These are phyloP conservation scores for Chrysocyon brachyurus DNA, from an alignment of 2,797 vertebrate species.

Conservation along the genomic window DNA sequence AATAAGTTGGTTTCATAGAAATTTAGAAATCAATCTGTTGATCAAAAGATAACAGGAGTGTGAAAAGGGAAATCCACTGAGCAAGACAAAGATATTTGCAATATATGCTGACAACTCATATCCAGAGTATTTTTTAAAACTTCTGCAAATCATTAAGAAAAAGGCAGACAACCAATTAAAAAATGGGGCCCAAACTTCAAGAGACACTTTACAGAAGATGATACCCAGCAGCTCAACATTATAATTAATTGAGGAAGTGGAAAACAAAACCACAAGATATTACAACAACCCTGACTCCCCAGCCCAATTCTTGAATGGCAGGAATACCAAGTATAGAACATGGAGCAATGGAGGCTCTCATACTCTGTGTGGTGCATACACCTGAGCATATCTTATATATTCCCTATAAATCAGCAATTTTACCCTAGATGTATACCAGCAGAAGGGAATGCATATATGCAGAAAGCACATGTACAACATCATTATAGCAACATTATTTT, in stretches of 20 bases:
- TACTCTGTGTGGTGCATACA: not conserved
- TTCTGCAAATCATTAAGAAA: not conserved
- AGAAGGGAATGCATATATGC: not conserved
- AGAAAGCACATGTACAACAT: not conserved
- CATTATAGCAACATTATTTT: not conserved
- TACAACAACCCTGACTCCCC: not conserved
- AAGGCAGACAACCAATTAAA: not conserved
- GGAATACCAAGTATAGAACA: not conserved
- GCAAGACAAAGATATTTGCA: too few species aligned
- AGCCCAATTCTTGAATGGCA: not conserved
- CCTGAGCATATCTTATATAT: not conserved
- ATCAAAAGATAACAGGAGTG: not conserved
- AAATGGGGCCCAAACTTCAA: not conserved
- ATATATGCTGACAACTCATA: not conserved
- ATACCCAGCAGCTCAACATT: not conserved
- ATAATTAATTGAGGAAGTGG: not conserved
- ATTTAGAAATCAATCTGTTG: not conserved
- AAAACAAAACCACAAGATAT: not conserved
- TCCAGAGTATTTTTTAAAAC: not conserved
- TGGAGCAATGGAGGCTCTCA: too few species aligned
- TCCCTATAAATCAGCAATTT: not conserved
- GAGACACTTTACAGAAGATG: not conserved
- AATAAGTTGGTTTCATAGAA: not conserved
- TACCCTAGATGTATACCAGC: too few species aligned
- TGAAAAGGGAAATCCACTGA: not conserved